These are phyloP conservation scores for Hypothenemus hampei DNA, from an alignment of 1,140 invertebrate genomes.

Conservation along the genomic window DNA sequence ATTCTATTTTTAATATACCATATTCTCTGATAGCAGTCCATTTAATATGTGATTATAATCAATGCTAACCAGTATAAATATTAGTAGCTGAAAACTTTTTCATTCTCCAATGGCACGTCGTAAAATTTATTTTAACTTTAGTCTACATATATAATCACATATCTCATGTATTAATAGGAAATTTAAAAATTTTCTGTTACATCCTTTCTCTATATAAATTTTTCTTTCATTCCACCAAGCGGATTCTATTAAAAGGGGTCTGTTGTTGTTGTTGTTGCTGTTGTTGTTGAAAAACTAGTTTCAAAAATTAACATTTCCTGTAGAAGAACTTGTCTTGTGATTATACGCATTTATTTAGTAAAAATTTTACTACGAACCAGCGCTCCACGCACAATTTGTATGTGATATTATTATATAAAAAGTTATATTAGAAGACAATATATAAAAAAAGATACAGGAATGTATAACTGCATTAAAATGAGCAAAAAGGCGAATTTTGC, in stretches of 20 bases:
- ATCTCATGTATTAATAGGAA: background rate
- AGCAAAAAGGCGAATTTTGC: constrained; percentile 30
- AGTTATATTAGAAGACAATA: constrained; percentile 10
- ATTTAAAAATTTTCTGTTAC: constrained; percentile 18
- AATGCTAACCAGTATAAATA: background rate
- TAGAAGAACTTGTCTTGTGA: no score
- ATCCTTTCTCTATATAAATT: constrained; percentile 4
- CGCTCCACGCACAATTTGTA: no score
- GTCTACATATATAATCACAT: background rate
- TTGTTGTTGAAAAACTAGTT: background rate
- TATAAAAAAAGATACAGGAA: constrained; percentile 13
- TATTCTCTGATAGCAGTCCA: background rate
- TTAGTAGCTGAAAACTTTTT: background rate
- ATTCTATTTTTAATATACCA: background rate
- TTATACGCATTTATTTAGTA: background rate
- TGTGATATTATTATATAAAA: no score
- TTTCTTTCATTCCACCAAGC: no score
- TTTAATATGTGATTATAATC: background rate
- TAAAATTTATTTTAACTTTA: background rate
- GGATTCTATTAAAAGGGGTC: background rate
- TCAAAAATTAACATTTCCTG: background rate
- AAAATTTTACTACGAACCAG: constrained; percentile 6
- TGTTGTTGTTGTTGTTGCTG: background rate
- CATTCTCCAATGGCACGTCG: background rate
- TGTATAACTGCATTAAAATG: constrained; percentile 29